Conservation (phyloP, 2,888 invertebrate species). For the Himalopsyche kuldschensis region DNA sequence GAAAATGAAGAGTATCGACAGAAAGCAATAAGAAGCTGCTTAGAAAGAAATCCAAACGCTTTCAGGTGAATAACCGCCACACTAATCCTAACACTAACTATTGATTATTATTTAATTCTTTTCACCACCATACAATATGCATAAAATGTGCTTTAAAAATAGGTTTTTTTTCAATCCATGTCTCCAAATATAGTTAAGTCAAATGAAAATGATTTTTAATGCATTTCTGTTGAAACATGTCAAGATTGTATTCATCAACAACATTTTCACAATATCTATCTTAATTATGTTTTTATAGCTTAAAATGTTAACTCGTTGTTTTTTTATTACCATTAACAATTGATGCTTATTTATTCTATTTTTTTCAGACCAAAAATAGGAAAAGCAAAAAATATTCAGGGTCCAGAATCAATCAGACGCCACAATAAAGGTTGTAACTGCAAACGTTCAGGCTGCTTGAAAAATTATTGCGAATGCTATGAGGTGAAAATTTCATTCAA, state of each 20-base stretch:
- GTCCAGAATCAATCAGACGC: slow-evolving; percentile 74
- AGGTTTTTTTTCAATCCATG: too few species aligned
- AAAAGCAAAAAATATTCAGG: slow-evolving; percentile 72
- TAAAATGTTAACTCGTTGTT: too few species aligned
- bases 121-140: too few species aligned
- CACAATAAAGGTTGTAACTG: slow-evolving; percentile 99
- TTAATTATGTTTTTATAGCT: too few species aligned
- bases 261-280: too few species aligned
- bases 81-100: too few species aligned
- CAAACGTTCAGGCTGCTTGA: slow-evolving; percentile 95
- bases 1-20: slow-evolving; percentile 93
- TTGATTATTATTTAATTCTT: too few species aligned
- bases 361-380: slow-evolving; percentile 90
- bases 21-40: slow-evolving; percentile 89
- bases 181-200: too few species aligned
- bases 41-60: slow-evolving; percentile 96
- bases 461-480: slow-evolving; percentile 99
- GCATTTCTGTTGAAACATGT: too few species aligned
- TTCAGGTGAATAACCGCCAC: slow-evolving; percentile 62
- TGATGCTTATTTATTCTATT: background rate
- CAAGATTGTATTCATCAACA: too few species aligned
- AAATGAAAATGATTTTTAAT: too few species aligned
- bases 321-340: background rate
- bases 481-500: slow-evolving; percentile 65
- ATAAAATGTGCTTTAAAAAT: too few species aligned